phyloP scores from a whole-genome alignment of 2,888 invertebrate genomes.

The Scaptomyza parva region DNA sequence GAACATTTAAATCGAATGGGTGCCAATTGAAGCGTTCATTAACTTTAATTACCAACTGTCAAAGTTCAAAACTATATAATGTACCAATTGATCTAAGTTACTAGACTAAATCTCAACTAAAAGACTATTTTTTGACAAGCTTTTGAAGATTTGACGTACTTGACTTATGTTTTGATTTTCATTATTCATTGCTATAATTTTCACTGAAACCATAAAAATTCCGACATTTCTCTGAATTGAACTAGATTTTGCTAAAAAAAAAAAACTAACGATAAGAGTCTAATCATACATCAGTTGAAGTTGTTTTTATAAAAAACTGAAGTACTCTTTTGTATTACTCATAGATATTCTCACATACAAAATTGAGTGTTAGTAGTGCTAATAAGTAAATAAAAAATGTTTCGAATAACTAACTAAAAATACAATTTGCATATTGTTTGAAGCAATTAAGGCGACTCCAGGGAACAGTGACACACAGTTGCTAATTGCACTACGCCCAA shows the following conservation, averaged over 20 bases:
- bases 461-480: constrained; percentile 18
- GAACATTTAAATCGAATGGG: constrained; percentile 46
- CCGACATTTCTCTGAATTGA: background rate
- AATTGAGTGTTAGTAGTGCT: background rate
- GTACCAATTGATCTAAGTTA: constrained; percentile 14
- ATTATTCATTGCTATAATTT: background rate
- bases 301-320: background rate
- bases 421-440: constrained; percentile 29
- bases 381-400: constrained; percentile 11
- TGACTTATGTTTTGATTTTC: background rate
- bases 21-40: constrained; percentile 72
- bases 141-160: background rate
- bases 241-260: background rate
- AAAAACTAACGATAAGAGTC: constrained; percentile 11
- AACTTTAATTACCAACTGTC: constrained; percentile 69
- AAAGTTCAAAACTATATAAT: constrained; percentile 59
- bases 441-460: constrained; percentile 47
- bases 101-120: constrained; percentile 4
- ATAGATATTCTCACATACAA: background rate
- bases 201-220: background rate
- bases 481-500: constrained; percentile 39
- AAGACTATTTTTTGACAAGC: background rate
- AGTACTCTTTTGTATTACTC: background rate
- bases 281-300: constrained; percentile 1
- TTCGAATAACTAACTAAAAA: constrained; percentile 11